These are phyloP conservation scores for Mya arenaria DNA, from an alignment of 1,140 invertebrate genomes.

Conservation along the genomic window DNA sequence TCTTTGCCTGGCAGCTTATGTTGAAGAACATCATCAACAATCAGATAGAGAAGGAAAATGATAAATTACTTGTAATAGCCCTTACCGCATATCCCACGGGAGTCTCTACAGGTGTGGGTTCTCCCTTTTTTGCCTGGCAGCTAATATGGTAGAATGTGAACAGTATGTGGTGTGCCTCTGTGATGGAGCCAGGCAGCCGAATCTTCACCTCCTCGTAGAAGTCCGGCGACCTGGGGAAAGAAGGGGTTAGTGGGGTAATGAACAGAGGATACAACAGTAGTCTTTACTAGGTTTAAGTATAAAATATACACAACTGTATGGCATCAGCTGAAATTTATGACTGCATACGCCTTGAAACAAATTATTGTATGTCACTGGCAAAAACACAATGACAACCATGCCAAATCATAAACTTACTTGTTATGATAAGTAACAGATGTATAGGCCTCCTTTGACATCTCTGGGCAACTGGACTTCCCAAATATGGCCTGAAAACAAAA, in stretches of 20 bases:
- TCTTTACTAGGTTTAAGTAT: no score
- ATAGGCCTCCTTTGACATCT: constrained; percentile 92
- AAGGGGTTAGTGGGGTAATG: no score
- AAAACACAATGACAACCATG: no score
- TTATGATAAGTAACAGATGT: constrained; percentile 97
- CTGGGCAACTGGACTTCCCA: constrained; percentile 95
- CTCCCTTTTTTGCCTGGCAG: constrained; percentile 91
- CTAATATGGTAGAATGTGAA: constrained; percentile 99
- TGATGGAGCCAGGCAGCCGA: constrained; percentile 91
- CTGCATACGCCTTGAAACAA: no score
- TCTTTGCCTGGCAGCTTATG: no score
- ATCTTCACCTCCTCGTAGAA: constrained; percentile 99
- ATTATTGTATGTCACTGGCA: no score
- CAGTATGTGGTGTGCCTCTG: constrained; percentile 88
- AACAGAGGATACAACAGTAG: no score
- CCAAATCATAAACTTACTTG: constrained; percentile 86
- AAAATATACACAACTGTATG: no score
- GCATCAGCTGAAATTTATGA: no score
- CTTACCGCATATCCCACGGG: constrained; percentile 95
- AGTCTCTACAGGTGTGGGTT: constrained; percentile 91
- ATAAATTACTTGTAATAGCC: no score
- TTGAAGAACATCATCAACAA: no score
- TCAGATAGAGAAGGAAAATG: no score
- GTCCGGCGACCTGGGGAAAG: constrained; percentile 87
- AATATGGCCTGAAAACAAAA: constrained; percentile 88